Conservation (phyloP, 2,113 vertebrate genomes). For the Astatoreochromis straeleni region DNA sequence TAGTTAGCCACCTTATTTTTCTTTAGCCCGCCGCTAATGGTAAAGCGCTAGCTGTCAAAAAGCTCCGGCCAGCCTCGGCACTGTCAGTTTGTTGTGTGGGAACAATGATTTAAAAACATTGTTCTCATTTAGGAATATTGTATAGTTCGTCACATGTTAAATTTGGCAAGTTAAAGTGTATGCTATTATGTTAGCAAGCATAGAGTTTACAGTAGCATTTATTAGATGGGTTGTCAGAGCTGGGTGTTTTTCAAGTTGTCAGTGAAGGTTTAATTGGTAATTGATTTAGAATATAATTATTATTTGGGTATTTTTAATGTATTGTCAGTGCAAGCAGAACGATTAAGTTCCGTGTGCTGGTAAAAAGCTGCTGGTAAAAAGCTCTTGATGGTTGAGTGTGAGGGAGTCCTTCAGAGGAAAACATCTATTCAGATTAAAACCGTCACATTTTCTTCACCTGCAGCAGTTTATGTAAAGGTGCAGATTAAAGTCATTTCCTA, state of each 20-base stretch:
- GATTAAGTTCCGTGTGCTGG: not conserved
- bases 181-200: not conserved
- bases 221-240: not conserved
- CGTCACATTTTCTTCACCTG: no score
- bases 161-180: not conserved
- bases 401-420: not conserved
- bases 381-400: not conserved
- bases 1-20: constrained; percentile 15
- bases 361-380: not conserved
- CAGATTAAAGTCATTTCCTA: not conserved
- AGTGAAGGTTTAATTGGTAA: not conserved
- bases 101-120: not conserved
- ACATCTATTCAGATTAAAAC: not conserved
- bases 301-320: not conserved
- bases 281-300: not conserved
- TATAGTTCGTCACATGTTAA: not conserved
- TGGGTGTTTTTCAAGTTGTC: not conserved
- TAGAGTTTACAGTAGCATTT: not conserved
- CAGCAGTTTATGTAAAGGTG: not conserved
- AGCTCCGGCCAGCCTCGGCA: not conserved
- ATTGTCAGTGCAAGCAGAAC: not conserved
- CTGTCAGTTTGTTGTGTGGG: not conserved
- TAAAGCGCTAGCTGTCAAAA: constrained; percentile 45
- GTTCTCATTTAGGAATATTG: not conserved
- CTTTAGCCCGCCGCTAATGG: constrained; percentile 31